Base-by-base conservation (phyloP, 2,113 vertebrate genomes). In the Calonectris borealis region DNA sequence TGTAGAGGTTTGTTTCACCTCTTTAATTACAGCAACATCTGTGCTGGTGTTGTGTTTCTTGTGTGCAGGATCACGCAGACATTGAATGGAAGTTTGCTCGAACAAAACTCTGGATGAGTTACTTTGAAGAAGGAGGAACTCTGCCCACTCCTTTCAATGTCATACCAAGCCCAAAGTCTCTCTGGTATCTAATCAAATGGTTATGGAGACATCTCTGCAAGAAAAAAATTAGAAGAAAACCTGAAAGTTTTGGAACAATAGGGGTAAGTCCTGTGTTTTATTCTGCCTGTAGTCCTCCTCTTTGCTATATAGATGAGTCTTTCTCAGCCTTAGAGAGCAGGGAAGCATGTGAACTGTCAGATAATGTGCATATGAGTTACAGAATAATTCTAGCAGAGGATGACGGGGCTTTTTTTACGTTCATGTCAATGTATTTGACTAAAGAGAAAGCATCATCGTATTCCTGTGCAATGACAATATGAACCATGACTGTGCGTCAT, bases 21-120 rank as follows among this genome's bases (percentile, higher is more conserved):
- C 18, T 36, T 88, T 81, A 83, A 72, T 93, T 92, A 76, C 57
- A 84, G 36, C 44, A 89, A 66, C 11, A 29, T 71, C 42, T 94
- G 25, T 82, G 51, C n/a, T 66, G 25, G 36, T 97, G n/a, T 58
- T 78, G 20, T 94, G 17, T 86, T 91, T 98, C 44, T 95, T 86
- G 52, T 72, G 27, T 96, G 70, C 94, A 99, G 99, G 99, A 99
- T 97, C 99, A 99, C 86, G 99, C 99, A 81, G 99, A 99, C 86
- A 99, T 99, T 86, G 99, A 99, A 92, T 99, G 99, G 99, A 99
- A 99, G 96, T 99, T 99, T 98, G 99, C 99, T 87, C 98, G 99
- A 96, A 99, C 99, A 72, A 99, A 99, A 96, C 98, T 99, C 83
- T 99, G 99, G 99, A 99, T 99, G 99, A 99, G 99, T 96, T 99